Evolutionary conservation across 1,140 invertebrate species (phyloP).

Genomic region (Drosophila pseudoananassae): DNA sequence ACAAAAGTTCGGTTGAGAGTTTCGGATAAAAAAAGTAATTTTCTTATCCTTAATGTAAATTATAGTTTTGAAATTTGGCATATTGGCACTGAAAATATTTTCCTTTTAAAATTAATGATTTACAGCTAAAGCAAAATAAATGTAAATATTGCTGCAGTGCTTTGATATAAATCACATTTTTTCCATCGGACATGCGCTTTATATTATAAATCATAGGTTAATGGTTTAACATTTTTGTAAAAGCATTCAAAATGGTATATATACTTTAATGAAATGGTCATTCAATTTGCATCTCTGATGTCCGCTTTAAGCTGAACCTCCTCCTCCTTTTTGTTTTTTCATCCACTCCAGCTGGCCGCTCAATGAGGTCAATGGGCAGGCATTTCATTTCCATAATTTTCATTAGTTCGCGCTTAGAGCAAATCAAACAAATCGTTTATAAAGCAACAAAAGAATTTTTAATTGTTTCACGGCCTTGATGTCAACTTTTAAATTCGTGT

Average conservation of each 20-base stretch:
- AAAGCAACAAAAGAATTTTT: conserved; percentile 54
- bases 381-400: conserved; percentile 67
- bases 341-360: conserved; percentile 53
- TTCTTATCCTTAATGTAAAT: not conserved
- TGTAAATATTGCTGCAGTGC: too few relatives aligned
- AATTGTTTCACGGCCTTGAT: conserved; percentile 60
- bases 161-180: too few relatives aligned
- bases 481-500: conserved; percentile 29
- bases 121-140: too few relatives aligned
- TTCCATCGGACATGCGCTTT: too few relatives aligned
- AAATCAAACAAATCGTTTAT: conserved; percentile 74
- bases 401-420: conserved; percentile 73
- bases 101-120: too few relatives aligned
- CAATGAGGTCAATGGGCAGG: conserved; percentile 79
- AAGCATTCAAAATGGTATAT: not conserved
- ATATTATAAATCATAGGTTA: too few relatives aligned
- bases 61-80: too few relatives aligned
- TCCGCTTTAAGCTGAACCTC: not conserved
- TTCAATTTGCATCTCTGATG: conserved; percentile 19
- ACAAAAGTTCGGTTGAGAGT: not conserved
- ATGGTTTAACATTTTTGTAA: not conserved
- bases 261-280: not conserved
- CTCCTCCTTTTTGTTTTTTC: conserved; percentile 5
- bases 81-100: too few relatives aligned
- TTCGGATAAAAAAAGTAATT: too few relatives aligned